phyloP scores from a whole-genome alignment of 2,113 vertebrate genomes.

The Chaetodon auriga region DNA sequence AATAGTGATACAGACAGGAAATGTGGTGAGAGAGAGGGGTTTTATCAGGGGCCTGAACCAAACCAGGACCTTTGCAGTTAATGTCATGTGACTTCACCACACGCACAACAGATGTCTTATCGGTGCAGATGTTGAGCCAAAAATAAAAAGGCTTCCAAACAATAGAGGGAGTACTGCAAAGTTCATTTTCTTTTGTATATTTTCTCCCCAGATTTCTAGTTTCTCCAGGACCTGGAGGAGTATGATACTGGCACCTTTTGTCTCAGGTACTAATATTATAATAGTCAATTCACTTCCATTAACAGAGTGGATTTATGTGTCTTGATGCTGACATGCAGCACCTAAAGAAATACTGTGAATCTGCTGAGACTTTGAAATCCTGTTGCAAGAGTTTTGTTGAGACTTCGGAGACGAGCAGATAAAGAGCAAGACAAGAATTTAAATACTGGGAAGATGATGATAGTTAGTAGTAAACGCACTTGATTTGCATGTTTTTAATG shows the following conservation, averaged over 20 bases:
- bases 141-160: not conserved
- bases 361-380: not conserved
- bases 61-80: not conserved
- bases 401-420: not conserved
- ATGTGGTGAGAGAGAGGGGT: no score
- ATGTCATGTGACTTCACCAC: not conserved
- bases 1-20: not conserved
- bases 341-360: not conserved
- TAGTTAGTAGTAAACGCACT: not conserved
- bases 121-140: not conserved
- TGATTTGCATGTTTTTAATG: not conserved
- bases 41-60: not conserved
- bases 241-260: slow-evolving; percentile 89
- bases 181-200: not conserved
- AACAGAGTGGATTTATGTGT: not conserved
- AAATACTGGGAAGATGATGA: not conserved
- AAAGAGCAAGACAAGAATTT: not conserved
- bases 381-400: not conserved
- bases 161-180: not conserved
- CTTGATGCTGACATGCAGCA: not conserved
- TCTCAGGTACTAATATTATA: slow-evolving; percentile 85
- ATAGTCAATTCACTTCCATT: not conserved
- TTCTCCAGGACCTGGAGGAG: slow-evolving; percentile 89
- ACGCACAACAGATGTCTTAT: not conserved
- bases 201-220: slow-evolving; percentile 77